Evolutionary conservation across 2,113 vertebrate genomes (phyloP), one percentile per base, ranked within the genome.

Genomic region (Proteles cristata): DNA sequence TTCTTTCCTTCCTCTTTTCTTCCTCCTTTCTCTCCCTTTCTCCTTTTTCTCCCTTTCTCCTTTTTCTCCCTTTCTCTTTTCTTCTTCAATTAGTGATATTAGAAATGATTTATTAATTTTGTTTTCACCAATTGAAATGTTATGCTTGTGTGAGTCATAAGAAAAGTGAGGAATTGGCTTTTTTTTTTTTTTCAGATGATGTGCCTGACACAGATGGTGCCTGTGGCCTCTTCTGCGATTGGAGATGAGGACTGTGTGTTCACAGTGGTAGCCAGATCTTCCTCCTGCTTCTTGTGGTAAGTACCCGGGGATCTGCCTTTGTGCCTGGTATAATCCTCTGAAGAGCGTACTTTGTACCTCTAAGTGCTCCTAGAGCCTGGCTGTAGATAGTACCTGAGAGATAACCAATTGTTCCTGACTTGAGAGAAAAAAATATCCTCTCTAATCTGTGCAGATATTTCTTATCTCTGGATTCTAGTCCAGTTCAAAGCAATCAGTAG

Each of bases 401-500:
- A 55, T 17, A 82, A 53, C 10, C 9, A 65, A 9, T 16, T 81
- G 16, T 63, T 95, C 31, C 21, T 81, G 35, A 25, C 48, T 88
- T 92, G 31, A 92, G 23, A 23, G 43, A 48, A 19, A 9, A 9
- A 53, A n/a, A 35, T 15, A 5, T 21, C 16, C 35, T 86, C 61
- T 90, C 2, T 65, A 33, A 81, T 17, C 3, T 53, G 4, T 50
- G 61, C 0, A 5, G 31, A 58, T 82, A 79, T 10, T 92, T 11
- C 14, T 77, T 80, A 8, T 50, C 58, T 96, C 31, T 94, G 53
- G 11, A 88, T 94, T 68, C 21, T 7, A 71, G 9, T 84, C 9
- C 16, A 74, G 12, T 88, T 93, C 10, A 79, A 86, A 96, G 82
- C 93, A 79, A 43, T n/a, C 83, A 39, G 28, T 55, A 91, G n/a